A percentile compares a stretch with the other conserved stretches of the same genome.
phyloP scores from a whole-genome alignment of 2,113 vertebrate species.

The Elachura formosa region DNA sequence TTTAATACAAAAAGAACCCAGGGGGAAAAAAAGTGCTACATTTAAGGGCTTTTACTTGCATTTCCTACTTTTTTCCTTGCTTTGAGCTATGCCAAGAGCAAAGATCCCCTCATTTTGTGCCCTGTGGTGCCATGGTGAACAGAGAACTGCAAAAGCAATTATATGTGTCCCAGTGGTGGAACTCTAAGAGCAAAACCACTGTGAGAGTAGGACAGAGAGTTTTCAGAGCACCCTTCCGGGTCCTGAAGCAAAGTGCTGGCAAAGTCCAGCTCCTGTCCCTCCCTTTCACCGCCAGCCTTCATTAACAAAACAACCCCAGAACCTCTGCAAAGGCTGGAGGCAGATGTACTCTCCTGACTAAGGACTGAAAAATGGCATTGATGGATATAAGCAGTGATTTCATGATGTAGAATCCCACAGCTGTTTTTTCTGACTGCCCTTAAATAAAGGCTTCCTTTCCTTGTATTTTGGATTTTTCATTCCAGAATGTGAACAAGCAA shows the following conservation, averaged over 20 bases:
- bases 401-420: neutral
- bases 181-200: neutral
- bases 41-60: neutral
- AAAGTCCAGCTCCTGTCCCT: neutral
- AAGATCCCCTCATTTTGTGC: neutral
- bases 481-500: neutral
- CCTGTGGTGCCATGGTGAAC: neutral
- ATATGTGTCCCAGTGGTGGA: neutral
- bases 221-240: neutral
- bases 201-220: neutral
- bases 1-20: neutral
- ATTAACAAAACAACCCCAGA: neutral
- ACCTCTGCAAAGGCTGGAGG: neutral
- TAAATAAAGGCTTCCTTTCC: constrained; percentile 18
- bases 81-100: neutral
- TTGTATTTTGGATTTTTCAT: neutral
- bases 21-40: neutral
- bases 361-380: neutral
- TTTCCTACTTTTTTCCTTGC: neutral
- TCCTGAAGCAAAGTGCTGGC: constrained; percentile 9
- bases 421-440: constrained; percentile 13
- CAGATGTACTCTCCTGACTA: neutral
- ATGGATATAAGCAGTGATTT: constrained; percentile 11
- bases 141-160: neutral
- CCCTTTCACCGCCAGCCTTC: neutral